phyloP scores from a whole-genome alignment of 1,140 invertebrate species.

The Ctenoplectra terminalis region DNA sequence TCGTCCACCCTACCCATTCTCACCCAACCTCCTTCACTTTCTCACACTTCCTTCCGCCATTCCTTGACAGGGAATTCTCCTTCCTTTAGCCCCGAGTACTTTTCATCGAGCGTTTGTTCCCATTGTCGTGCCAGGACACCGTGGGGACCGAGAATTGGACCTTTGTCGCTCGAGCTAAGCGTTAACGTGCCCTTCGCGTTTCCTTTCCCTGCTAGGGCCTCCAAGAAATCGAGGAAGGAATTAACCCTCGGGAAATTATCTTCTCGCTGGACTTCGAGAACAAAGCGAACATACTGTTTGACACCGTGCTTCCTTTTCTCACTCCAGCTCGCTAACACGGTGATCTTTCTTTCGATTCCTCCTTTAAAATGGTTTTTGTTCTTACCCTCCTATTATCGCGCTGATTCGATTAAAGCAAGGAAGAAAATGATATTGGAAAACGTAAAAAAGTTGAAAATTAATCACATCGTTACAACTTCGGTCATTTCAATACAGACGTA shows the following conservation, averaged over 20 bases:
- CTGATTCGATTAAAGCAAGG: slow-evolving; percentile 22
- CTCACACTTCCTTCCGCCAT: slow-evolving; percentile 59
- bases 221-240: slow-evolving; percentile 66
- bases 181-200: slow-evolving; percentile 75
- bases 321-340: neutral
- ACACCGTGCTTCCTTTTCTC: slow-evolving; percentile 40
- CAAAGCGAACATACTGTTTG: slow-evolving; percentile 56
- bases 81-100: slow-evolving; percentile 72
- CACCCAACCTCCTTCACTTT: slow-evolving; percentile 58
- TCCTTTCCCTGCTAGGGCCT: slow-evolving; percentile 18
- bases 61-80: slow-evolving; percentile 62
- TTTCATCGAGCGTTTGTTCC: slow-evolving; percentile 72
- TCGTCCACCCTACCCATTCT: slow-evolving; percentile 40
- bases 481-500: too few relatives aligned
- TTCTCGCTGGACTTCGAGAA: slow-evolving; percentile 45
- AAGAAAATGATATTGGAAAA: neutral
- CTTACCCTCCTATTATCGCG: slow-evolving; percentile 1
- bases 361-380: slow-evolving; percentile 19
- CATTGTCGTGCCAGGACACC: slow-evolving; percentile 75
- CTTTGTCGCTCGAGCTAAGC: slow-evolving; percentile 76
- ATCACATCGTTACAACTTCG: too few relatives aligned
- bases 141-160: slow-evolving; percentile 75
- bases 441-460: too few relatives aligned
- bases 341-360: neutral
- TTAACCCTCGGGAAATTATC: slow-evolving; percentile 80